These are phyloP conservation scores for Festucalex cinctus DNA, from an alignment of 2,113 vertebrate genomes.

Conservation along the genomic window DNA sequence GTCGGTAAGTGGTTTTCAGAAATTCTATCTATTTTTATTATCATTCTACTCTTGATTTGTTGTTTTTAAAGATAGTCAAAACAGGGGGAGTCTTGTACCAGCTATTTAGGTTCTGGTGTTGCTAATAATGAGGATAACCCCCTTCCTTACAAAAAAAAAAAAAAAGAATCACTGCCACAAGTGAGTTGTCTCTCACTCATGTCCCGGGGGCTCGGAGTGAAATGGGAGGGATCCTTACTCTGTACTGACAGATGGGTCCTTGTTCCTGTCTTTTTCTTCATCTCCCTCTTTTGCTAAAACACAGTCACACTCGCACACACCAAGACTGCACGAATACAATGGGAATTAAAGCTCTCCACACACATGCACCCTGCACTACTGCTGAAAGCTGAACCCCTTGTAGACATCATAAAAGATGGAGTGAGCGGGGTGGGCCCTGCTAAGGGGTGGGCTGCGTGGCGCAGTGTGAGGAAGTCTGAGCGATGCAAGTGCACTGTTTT, in stretches of 20 bases:
- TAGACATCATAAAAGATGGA: slow-evolving; percentile 71
- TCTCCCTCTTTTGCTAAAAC: slow-evolving; percentile 62
- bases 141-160: slow-evolving; percentile 44
- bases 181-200: slow-evolving; percentile 73
- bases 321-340: slow-evolving; percentile 75
- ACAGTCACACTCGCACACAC: slow-evolving; percentile 69
- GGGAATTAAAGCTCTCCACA: slow-evolving; percentile 76
- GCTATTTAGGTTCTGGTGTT: slow-evolving; percentile 43
- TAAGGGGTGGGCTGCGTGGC: slow-evolving; percentile 11
- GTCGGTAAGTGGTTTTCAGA: not conserved
- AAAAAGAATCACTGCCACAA: slow-evolving; percentile 70
- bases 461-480: not conserved
- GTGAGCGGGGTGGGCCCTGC: slow-evolving; percentile 29
- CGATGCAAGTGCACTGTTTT: not conserved
- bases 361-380: slow-evolving; percentile 73
- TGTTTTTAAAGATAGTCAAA: slow-evolving; percentile 14
- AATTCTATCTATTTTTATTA: not conserved
- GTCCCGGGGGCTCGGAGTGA: slow-evolving; percentile 67
- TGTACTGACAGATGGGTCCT: slow-evolving; percentile 81
- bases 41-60: not conserved
- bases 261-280: slow-evolving; percentile 75
- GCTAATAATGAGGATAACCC: slow-evolving; percentile 25
- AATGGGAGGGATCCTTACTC: slow-evolving; percentile 69
- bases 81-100: slow-evolving; percentile 31
- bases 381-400: slow-evolving; percentile 77